Base-by-base conservation (phyloP, 2,113 vertebrate species). In the Chrysochloris asiatica region DNA sequence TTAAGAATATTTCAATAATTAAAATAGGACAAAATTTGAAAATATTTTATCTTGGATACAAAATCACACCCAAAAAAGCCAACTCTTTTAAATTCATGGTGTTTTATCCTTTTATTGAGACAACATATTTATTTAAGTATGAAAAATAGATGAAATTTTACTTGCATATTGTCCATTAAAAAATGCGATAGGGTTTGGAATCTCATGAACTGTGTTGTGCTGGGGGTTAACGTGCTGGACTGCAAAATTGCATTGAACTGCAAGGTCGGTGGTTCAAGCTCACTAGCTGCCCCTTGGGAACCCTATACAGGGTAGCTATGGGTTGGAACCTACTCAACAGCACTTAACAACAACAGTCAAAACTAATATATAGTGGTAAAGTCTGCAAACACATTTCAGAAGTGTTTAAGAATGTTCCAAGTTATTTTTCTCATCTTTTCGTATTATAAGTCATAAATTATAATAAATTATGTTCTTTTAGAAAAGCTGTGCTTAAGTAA, bases 401-500 rank as follows among this genome's bases (percentile, higher is more conserved):
- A 88, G 48, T 1, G 10, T 26, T 1, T 80, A 78, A 92, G 4
- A 0, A 22, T 17, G 50, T 69, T 43, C 0, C 10, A 72, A 8
- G 72, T 1, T 38, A 88, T 2, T 38, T 86, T 63, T 86, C 81
- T 82, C 33, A 72, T 30, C 19, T 21, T 82, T 9, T 61, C 61
- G 54, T 47, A 38, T 72, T 47, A 2, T 26, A 8, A 61, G 41
- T 43, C 85, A 95, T 33, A 36, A 89, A 96, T 93, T 63, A 14
- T 9, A 1, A 43, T 77, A 36, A 84, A 88, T 2, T 33, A 71
- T 86, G 45, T 13, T 26, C 56, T 61, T 75, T 6, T 48, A 90
- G 71, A 92, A 89, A 33, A 92, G 77, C 72, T 94, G 61, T n/a
- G 90, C 43, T 5, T 56, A 41, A 96, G 92, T 84, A 0, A 94